Percentiles rank a stretch among this genome's conserved stretches.
Conservation (phyloP, 2,888 invertebrate genomes). For the Thymelicus acteon region DNA sequence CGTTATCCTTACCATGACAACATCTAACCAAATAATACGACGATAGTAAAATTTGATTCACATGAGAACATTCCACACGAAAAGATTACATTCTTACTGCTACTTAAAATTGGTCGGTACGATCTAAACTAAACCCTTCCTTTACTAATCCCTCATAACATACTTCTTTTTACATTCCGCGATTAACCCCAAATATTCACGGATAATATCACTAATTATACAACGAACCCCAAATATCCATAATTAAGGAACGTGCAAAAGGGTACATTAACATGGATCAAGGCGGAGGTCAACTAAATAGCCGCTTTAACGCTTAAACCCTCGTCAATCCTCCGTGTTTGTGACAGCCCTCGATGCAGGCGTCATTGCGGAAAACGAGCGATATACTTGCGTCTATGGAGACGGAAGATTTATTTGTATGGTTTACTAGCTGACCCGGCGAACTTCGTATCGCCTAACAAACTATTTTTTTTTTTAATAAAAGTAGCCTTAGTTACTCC, state of each 20-base stretch:
- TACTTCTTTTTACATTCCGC: background rate
- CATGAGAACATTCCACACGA: no score
- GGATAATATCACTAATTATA: background rate
- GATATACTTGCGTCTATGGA: background rate
- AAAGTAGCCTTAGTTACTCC: no score
- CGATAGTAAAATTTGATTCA: no score
- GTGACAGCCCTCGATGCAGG: slow-evolving; percentile 55
- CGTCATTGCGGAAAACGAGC: slow-evolving; percentile 6
- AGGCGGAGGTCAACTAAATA: slow-evolving; percentile 66
- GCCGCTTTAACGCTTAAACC: slow-evolving; percentile 64
- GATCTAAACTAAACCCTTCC: background rate
- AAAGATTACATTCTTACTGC: no score
- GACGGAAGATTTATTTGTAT: background rate
- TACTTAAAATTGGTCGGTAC: no score
- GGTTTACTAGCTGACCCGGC: no score
- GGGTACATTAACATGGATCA: slow-evolving; percentile 57
- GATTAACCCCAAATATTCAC: background rate
- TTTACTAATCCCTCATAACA: background rate
- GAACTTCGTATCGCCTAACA: no score
- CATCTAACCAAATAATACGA: no score
- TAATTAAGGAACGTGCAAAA: slow-evolving; percentile 10
- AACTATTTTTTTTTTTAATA: no score
- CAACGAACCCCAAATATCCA: slow-evolving; percentile 6
- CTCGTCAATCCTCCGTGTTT: slow-evolving; percentile 68
- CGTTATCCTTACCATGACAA: no score